phyloP scores from a whole-genome alignment of 2,797 vertebrate species.

The Nannoperca obscura region DNA sequence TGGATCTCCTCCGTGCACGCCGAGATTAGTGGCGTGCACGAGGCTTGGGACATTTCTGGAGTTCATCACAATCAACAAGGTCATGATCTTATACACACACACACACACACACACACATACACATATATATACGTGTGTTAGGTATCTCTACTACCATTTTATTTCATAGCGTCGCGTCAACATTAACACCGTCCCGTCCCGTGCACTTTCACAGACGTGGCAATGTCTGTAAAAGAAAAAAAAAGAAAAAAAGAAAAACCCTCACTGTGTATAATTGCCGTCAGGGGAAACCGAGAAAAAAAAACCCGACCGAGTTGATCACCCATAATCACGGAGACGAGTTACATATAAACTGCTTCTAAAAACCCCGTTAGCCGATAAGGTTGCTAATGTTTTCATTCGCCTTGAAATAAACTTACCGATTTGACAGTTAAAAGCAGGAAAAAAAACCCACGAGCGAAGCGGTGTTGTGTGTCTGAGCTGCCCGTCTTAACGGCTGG shows the following conservation, averaged over 20 bases:
- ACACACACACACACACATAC: too few species aligned
- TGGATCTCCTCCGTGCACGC: slow-evolving; percentile 56
- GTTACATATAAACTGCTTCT: slow-evolving; percentile 67
- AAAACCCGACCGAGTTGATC: slow-evolving; percentile 53
- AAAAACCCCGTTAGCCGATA: slow-evolving; percentile 64
- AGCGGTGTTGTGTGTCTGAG: slow-evolving; percentile 59
- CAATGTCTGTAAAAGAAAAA: slow-evolving; percentile 61
- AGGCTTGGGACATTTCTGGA: slow-evolving; percentile 60
- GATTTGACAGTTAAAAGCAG: slow-evolving; percentile 53
- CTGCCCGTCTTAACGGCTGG: slow-evolving; percentile 60
- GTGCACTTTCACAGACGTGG: slow-evolving; percentile 78
- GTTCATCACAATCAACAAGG: slow-evolving; percentile 74
- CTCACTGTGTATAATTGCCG: slow-evolving; percentile 59
- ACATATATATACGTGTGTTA: too few species aligned
- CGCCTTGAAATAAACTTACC: slow-evolving; percentile 65
- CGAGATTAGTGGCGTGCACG: slow-evolving; percentile 59
- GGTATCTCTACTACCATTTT: slow-evolving; percentile 27
- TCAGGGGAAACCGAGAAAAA: slow-evolving; percentile 40
- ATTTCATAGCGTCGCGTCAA: slow-evolving; percentile 53
- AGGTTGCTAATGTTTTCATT: slow-evolving; percentile 68
- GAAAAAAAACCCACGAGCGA: slow-evolving; percentile 38
- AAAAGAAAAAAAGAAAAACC: background rate
- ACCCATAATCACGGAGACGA: slow-evolving; percentile 48
- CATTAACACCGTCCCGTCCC: slow-evolving; percentile 64
- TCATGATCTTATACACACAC: slow-evolving; percentile 51